These are phyloP conservation scores for Serranus cabrilla DNA, from an alignment of 2,797 vertebrate species.

Conservation along the genomic window DNA sequence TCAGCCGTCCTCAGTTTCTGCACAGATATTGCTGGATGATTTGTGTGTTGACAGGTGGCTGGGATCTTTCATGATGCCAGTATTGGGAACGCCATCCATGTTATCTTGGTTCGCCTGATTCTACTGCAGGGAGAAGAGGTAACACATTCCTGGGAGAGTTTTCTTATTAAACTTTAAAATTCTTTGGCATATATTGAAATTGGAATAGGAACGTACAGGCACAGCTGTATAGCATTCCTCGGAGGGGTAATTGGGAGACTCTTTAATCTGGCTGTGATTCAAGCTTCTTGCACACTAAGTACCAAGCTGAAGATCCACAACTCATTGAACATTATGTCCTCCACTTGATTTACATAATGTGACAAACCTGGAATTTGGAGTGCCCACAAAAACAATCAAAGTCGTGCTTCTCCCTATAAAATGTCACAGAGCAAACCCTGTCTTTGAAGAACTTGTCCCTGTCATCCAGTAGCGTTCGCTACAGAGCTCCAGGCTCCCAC, in stretches of 20 bases:
- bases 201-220: neutral
- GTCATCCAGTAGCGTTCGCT: no score
- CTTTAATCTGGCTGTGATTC: neutral
- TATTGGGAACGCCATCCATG: constrained; percentile 96
- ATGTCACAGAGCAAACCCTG: neutral
- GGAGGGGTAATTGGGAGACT: neutral
- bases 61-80: constrained; percentile 96
- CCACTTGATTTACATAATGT: neutral
- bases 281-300: neutral
- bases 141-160: constrained; percentile 46
- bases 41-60: constrained; percentile 87
- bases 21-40: neutral
- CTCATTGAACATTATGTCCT: neutral
- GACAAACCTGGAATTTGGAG: neutral
- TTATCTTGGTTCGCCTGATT: constrained; percentile 95
- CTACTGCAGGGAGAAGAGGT: constrained; percentile 97
- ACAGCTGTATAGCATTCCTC: neutral
- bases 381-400: neutral
- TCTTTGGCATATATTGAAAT: neutral
- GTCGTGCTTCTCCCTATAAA: neutral
- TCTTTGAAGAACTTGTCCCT: neutral
- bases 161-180: neutral
- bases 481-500: no score
- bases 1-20: neutral
- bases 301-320: neutral